phyloP scores from a whole-genome alignment of 2,113 vertebrate genomes.

The Ptilonorhynchus violaceus region DNA sequence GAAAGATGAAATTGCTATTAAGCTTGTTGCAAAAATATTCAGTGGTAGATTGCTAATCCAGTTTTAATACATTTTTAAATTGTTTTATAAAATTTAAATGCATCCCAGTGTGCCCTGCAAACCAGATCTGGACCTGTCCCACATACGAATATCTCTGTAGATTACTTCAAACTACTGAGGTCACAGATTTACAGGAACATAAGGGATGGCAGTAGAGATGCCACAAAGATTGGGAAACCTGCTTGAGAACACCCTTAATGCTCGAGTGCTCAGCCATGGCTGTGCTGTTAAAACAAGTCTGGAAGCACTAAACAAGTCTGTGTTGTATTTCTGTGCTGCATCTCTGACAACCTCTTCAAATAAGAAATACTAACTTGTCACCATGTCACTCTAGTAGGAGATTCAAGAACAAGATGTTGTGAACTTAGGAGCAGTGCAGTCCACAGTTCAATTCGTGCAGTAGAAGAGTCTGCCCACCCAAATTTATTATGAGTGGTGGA shows the following conservation, averaged over 20 bases:
- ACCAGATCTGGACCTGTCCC: not conserved
- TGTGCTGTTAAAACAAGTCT: not conserved
- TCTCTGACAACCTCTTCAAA: not conserved
- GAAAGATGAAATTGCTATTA: not conserved
- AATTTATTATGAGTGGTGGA: not conserved
- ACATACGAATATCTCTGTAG: not conserved
- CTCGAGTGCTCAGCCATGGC: rapidly evolving
- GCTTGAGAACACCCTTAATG: not conserved
- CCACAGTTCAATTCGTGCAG: not conserved
- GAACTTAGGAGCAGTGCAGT: not conserved
- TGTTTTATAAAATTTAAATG: not conserved
- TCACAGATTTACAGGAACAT: not conserved
- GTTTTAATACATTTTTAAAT: not conserved
- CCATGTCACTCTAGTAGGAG: not conserved
- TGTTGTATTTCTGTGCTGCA: not conserved
- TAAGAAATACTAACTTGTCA: not conserved
- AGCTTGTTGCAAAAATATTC: not conserved
- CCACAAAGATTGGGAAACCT: not conserved
- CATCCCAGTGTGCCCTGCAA: not conserved
- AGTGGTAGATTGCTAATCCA: not conserved
- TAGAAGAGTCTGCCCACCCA: not conserved
- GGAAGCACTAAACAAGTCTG: not conserved
- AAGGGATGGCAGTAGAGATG: not conserved
- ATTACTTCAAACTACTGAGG: not conserved
- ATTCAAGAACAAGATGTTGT: not conserved